Evolutionary conservation across 2,113 vertebrate genomes (phyloP), one percentile per base, ranked within the genome.

Genomic region (Pedetes capensis): DNA sequence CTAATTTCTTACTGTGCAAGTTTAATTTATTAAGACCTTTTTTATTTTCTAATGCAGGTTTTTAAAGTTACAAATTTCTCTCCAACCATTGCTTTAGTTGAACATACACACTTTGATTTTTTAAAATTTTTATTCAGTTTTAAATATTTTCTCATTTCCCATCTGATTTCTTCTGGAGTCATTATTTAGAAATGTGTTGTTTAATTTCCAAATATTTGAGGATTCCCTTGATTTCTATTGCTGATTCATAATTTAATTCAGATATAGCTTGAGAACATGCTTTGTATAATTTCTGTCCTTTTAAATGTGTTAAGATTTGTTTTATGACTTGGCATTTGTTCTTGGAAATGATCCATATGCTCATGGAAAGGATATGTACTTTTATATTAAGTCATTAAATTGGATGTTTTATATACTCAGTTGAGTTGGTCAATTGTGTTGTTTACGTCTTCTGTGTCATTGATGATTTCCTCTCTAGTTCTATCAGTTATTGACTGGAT

Each of bases 121-220:
- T n/a, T n/a, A n/a, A n/a, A n/a, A 32, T 93, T 85, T 83, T 93
- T 34, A 59, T 80, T 42, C 37, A n/a, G n/a, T n/a, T n/a, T 93
- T 57, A 66, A 27, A 80, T 81, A 42, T 93, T 89, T 79, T 84
- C 49, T 64, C 49, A 23, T 71, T 93, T 87, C 80, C 5, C 13
- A 37, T 90, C 51, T 93, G 75, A 81, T 81, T 61, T 93, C n/a
- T 89, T 89, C 55, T 72, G 79, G 55, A 89, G 69, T 18, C 8
- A 22, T 64, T 86, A 61, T 27, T 75, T 93, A 90, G n/a, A 93
- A 49, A 6, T 63, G 29, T 63, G 61, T 32, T 57, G 39, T 80
- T 66, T 18, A 89, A 71, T 71, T 72, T 20, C n/a, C 17, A 89
- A 66, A 66, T 80, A 68, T 95, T 91, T 69, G 27, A 57, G 37